Conservation (phyloP, 2,888 invertebrate species). For the Drosophila monieri region DNA sequence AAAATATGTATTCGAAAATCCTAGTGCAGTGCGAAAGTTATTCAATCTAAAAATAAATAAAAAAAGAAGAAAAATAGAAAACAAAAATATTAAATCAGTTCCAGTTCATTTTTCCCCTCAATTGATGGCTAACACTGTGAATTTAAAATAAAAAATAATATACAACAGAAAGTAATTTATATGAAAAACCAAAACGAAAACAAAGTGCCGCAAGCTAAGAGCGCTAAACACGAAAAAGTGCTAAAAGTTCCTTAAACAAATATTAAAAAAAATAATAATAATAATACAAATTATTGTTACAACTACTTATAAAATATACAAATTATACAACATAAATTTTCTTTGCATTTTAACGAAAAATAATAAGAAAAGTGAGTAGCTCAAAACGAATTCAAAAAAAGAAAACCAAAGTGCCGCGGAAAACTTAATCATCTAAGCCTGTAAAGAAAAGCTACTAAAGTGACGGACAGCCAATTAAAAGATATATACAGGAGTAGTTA, state of each 20-base stretch:
- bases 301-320: constrained; percentile 54
- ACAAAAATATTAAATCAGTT: constrained; percentile 17
- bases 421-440: constrained; percentile 22
- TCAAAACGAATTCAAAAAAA: constrained; percentile 5
- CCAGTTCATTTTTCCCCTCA: constrained; percentile 24
- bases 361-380: constrained; percentile 5
- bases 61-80: constrained; percentile 12
- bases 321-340: constrained; percentile 68
- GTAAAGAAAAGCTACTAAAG: constrained; percentile 9
- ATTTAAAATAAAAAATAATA: constrained; percentile 21
- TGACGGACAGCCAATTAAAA: constrained; percentile 35
- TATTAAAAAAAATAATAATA: constrained; percentile 25
- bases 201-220: constrained; percentile 70
- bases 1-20: constrained; percentile 16
- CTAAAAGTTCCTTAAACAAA: constrained; percentile 73
- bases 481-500: constrained; percentile 49
- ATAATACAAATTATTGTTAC: constrained; percentile 55
- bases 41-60: constrained; percentile 11
- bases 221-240: constrained; percentile 64
- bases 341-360: constrained; percentile 59
- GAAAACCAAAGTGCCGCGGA: constrained; percentile 30
- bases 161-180: constrained; percentile 38
- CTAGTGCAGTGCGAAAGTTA: constrained; percentile 34
- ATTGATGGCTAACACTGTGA: constrained; percentile 26
- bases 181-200: constrained; percentile 31